Conservation (phyloP, 1,140 invertebrate species). For the Leptinotarsa defecta region DNA sequence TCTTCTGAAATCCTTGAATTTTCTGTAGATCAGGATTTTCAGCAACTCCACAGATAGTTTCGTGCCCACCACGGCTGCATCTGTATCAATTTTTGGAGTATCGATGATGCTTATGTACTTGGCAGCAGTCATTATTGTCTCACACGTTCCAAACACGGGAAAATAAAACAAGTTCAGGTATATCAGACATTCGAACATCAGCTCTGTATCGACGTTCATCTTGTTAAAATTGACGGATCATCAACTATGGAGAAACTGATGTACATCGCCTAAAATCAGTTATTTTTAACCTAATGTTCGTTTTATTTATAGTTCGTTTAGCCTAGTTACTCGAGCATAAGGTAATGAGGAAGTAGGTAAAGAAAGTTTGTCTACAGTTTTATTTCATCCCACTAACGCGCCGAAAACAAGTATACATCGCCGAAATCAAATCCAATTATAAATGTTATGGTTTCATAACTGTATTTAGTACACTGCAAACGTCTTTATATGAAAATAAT, state of each 20-base stretch:
- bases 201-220: constrained; percentile 46
- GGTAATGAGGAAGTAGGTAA: too few species aligned
- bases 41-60: constrained; percentile 37
- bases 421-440: too few species aligned
- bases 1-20: constrained; percentile 45
- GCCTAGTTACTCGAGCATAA: too few species aligned
- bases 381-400: too few species aligned
- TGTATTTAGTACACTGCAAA: too few species aligned
- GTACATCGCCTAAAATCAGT: background rate
- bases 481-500: too few species aligned
- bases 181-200: constrained; percentile 50
- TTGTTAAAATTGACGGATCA: background rate
- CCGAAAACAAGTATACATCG: too few species aligned
- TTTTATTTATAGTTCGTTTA: too few species aligned
- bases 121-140: constrained; percentile 45
- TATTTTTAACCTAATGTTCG: background rate
- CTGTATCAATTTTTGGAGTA: constrained; percentile 42
- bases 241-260: background rate
- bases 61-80: constrained; percentile 43
- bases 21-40: constrained; percentile 44
- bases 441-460: too few species aligned
- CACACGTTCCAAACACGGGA: constrained; percentile 44
- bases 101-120: constrained; percentile 44
- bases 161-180: constrained; percentile 48
- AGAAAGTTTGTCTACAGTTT: too few species aligned